Conservation (phyloP, 1,140 invertebrate species). For the Brachionus calyciflorus region DNA sequence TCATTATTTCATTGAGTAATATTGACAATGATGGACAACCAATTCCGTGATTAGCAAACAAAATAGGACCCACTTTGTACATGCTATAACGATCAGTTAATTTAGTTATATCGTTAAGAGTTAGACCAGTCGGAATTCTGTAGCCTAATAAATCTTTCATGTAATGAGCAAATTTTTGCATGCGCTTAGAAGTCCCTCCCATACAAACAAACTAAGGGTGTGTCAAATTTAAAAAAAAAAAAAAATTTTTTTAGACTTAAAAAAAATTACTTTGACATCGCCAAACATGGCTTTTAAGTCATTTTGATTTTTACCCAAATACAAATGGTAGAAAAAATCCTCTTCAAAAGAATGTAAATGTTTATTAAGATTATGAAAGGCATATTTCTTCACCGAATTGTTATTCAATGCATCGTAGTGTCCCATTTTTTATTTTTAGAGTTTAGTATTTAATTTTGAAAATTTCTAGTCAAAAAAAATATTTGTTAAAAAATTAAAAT, state of each 20-base stretch:
- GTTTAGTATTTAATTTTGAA: background rate
- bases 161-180: constrained; percentile 85
- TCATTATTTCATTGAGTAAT: constrained; percentile 85
- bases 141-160: constrained; percentile 84
- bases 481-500: too few species aligned
- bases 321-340: constrained; percentile 89
- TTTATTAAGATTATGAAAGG: constrained; percentile 29
- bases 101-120: constrained; percentile 80
- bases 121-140: constrained; percentile 80
- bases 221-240: background rate
- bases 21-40: constrained; percentile 86
- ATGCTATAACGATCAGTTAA: constrained; percentile 87
- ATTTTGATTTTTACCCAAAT: constrained; percentile 81
- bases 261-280: constrained; percentile 69
- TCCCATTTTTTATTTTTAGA: background rate
- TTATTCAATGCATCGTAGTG: background rate
- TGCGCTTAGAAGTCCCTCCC: constrained; percentile 89
- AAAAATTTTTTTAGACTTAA: background rate
- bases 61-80: constrained; percentile 92
- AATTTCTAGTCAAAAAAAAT: too few species aligned
- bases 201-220: constrained; percentile 83
- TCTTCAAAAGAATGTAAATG: constrained; percentile 49
- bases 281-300: constrained; percentile 85
- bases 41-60: constrained; percentile 90
- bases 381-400: background rate